These are phyloP conservation scores for Sebastes alutus DNA, from an alignment of 2,797 vertebrate genomes.

Conservation along the genomic window DNA sequence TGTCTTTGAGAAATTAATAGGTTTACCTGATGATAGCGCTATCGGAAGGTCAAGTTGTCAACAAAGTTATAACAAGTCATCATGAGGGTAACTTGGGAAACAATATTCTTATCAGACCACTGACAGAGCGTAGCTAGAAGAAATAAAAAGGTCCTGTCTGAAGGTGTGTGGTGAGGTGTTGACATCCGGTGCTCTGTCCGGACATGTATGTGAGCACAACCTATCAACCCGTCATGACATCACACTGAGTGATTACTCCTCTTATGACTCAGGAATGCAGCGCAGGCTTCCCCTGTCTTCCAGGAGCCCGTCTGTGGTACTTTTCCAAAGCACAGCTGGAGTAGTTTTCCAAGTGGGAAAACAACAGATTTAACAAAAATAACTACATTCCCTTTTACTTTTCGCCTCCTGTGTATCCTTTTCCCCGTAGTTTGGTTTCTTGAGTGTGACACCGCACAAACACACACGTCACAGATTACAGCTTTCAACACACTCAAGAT, in stretches of 20 bases:
- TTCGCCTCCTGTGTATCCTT: background rate
- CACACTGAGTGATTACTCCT: conserved; percentile 51
- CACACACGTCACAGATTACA: conserved; percentile 46
- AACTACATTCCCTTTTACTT: background rate
- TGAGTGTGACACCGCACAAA: conserved; percentile 20
- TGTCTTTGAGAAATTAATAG: background rate
- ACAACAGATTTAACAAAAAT: background rate
- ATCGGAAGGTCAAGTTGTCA: background rate
- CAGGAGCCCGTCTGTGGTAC: conserved; percentile 26
- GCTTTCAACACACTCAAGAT: conserved; percentile 60
- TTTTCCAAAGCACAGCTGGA: conserved; percentile 60
- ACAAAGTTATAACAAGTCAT: background rate
- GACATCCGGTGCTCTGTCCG: conserved; percentile 43
- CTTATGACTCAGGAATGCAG: conserved; percentile 66
- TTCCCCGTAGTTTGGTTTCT: background rate
- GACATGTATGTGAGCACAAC: conserved; percentile 52
- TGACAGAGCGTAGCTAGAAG: background rate
- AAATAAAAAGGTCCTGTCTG: conserved; percentile 36
- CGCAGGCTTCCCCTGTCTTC: conserved; percentile 42
- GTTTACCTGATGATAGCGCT: background rate
- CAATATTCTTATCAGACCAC: conserved; percentile 13
- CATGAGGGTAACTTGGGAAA: conserved; percentile 23
- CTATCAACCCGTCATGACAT: conserved; percentile 65
- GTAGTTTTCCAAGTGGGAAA: conserved; percentile 40
- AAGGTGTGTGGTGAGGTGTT: conserved; percentile 61